phyloP scores from a whole-genome alignment of 2,797 vertebrate species.

The Myotis planiceps region DNA sequence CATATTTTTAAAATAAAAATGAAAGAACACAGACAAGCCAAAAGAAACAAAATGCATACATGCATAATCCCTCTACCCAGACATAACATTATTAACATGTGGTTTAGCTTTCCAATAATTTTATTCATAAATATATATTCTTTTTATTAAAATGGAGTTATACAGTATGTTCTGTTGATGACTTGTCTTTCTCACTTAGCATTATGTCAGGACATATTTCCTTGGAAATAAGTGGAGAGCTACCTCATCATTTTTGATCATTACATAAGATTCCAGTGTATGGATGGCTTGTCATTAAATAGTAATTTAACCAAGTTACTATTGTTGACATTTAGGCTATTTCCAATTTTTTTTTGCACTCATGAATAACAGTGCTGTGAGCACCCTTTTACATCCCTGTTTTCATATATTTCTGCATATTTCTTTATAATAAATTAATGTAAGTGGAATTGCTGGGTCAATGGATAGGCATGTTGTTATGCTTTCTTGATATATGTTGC shows the following conservation, averaged over 20 bases:
- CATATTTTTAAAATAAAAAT: conserved; percentile 47
- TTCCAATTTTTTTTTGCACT: background rate
- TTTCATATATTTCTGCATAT: background rate
- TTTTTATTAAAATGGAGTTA: conserved; percentile 47
- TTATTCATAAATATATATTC: conserved; percentile 34
- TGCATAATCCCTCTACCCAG: conserved; percentile 53
- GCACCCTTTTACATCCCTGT: background rate
- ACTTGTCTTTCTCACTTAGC: background rate
- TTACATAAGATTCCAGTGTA: background rate
- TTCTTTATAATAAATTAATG: conserved; percentile 21
- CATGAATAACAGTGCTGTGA: background rate
- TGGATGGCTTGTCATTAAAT: background rate
- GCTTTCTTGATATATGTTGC: background rate
- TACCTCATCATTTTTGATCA: background rate
- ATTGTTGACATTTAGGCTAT: background rate
- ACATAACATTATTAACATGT: conserved; percentile 67
- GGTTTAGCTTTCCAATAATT: conserved; percentile 47
- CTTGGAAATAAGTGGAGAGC: background rate
- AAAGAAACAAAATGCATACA: conserved; percentile 55
- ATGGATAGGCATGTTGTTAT: background rate
- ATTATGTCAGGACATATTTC: background rate
- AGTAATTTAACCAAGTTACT: background rate
- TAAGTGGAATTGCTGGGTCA: background rate
- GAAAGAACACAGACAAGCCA: conserved; percentile 24
- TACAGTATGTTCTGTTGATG: background rate